Evolutionary conservation across 2,888 invertebrate species (phyloP), one percentile per base, ranked within the genome.

Genomic region (Crocallis elinguaria): DNA sequence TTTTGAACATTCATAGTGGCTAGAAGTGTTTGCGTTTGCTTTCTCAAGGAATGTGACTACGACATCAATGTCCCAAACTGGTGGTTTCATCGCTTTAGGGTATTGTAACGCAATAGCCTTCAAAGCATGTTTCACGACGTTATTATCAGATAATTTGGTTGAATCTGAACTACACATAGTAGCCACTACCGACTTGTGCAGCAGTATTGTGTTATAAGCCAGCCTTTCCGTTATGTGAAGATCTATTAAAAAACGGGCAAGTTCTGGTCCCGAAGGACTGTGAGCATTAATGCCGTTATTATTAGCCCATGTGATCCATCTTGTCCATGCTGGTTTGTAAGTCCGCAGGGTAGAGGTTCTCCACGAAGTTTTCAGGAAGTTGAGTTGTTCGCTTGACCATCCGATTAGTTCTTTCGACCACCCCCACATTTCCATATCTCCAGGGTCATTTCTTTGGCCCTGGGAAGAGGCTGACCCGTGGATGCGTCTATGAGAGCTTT

Each of bases 341-440:
- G 63, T 64, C 0, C 57, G 49, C 33, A 19, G 11, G 6, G 63
- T 56, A 12, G 65, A 63, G 11, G 48, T 9, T 13, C 63, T 54
- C 66, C 62, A 62, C 1, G 57, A 41, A 5, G 33, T 35, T 19
- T 19, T 19, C 19, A 19, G 19, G 19, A 19, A 19, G 5, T 19
- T 5, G 5, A 19, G 19, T 19, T 19, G 19, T 19, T 19, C 3
- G 5, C 19, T 19, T 5, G 19, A 19, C 19, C 19, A 19, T 5
- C 19, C 21, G 1, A 6, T 37, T 45, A 63, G 9, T 12, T 9
- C 14, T 5, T 50, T 32, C 0, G 49, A 4, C 67, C 68, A 71
- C 66, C 68, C 66, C 62, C 54, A 66, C 62, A 64, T 62, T 53
- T 67, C 66, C 69, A 71, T 1, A 64, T 56, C 30, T 65, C 63